Base-by-base conservation (phyloP, 64 coral and sea anemone species). In the Dendrophyllia cribrosa region DNA sequence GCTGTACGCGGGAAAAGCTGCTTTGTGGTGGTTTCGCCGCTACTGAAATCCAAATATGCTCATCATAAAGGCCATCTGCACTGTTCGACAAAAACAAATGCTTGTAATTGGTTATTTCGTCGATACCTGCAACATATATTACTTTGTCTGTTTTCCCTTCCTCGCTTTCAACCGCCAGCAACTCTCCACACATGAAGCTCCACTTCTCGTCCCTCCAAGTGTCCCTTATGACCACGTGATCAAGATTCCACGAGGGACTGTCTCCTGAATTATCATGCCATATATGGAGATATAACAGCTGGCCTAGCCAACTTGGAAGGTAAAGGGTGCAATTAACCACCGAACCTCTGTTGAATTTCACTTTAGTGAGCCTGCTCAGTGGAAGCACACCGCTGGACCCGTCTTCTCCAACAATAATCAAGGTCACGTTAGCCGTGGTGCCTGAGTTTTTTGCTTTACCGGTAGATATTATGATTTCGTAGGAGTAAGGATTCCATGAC, bases 1-100 rank as follows among this genome's bases (percentile, higher is more conserved):
- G 87, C 58, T 98, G 96, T 3, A 95, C 93, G 16, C 96, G 96
- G 73, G 96, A 89, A 51, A 98, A 98, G 7, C 49, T 83, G 43
- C 93, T 98, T 20, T 72, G 53, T 16, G 93, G 62, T 24, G 93
- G 96, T 22, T 95, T 95, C 6, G 78, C 78, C 7, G 87, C 70
- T 6, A 98, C 96, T 60, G 93, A 95, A 70, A 98, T 85, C 96
- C 96, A 98, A n/a, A 98, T 43, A 76, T 98, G 96, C 11, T 82
- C 96, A 60, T 98, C 96, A 58, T 81, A 98, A 60, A 98, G 75
- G 50, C 91, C 93, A 0, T 83, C 77, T 7, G 85, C 26, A 48
- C 89, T 92, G 56, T 98, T 92, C 4, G 80, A 83, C n/a, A 85
- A 26, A 67, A 95, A 98, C 9, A 98, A 46, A 9, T 86, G 65